Percentiles rank a stretch among this genome's conserved stretches.
phyloP scores from a whole-genome alignment of 2,888 invertebrate genomes.

The Oscheius onirici region DNA sequence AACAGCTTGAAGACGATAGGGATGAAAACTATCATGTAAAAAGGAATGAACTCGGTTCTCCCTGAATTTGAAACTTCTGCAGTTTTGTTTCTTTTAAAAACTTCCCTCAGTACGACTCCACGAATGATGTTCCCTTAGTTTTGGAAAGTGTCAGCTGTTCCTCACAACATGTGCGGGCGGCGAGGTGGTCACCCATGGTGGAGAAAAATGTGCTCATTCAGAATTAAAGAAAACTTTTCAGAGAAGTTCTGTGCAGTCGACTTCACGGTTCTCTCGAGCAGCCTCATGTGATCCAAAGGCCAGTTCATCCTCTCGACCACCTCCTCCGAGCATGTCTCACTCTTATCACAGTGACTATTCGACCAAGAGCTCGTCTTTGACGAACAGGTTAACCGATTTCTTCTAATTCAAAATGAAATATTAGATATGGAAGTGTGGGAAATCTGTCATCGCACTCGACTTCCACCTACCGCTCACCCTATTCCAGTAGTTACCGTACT shows the following conservation, averaged over 20 bases:
- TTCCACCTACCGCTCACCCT: constrained; percentile 11
- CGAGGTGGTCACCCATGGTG: neutral
- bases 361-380: neutral
- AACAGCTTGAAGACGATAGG: neutral
- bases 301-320: constrained; percentile 1
- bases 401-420: neutral
- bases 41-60: neutral
- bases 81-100: no score
- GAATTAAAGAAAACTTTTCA: no score
- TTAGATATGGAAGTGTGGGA: constrained; percentile 26
- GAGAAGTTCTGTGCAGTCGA: constrained; percentile 10
- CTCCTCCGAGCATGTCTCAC: constrained; percentile 21
- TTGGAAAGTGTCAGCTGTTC: constrained; percentile 13
- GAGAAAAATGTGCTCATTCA: no score
- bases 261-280: constrained; percentile 21
- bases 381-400: neutral
- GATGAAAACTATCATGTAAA: neutral
- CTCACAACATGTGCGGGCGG: constrained; percentile 3
- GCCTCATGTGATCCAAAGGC: constrained; percentile 24
- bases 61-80: neutral
- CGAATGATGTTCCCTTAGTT: neutral
- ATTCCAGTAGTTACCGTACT: neutral
- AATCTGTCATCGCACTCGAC: constrained; percentile 12
- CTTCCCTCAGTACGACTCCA: no score
- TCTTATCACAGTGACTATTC: constrained; percentile 32